These are phyloP conservation scores for Diglossa cyanea DNA, from an alignment of 2,797 vertebrate species.

Conservation along the genomic window DNA sequence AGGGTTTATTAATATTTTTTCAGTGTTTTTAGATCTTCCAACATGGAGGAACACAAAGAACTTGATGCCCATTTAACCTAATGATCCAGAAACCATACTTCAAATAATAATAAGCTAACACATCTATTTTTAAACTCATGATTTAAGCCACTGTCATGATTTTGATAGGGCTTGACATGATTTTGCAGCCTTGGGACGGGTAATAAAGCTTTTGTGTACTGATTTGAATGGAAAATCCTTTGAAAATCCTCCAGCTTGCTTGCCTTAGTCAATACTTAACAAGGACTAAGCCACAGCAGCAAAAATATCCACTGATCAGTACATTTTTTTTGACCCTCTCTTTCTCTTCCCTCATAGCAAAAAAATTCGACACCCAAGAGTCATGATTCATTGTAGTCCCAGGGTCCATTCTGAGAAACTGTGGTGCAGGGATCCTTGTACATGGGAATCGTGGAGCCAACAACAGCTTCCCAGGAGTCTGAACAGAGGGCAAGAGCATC, in stretches of 20 bases:
- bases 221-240: slow-evolving; percentile 50
- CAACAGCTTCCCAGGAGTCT: background rate
- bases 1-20: slow-evolving; percentile 22
- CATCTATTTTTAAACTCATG: slow-evolving; percentile 24
- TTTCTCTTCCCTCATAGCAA: background rate
- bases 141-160: slow-evolving; percentile 46
- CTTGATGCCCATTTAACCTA: slow-evolving; percentile 24
- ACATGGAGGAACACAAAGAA: background rate
- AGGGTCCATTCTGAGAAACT: background rate
- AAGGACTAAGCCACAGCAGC: background rate
- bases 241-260: slow-evolving; percentile 22
- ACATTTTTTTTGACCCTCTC: background rate
- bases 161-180: slow-evolving; percentile 23
- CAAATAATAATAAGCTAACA: slow-evolving; percentile 38
- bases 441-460: background rate
- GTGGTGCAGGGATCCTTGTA: background rate
- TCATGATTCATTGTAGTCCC: background rate
- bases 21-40: background rate
- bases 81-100: slow-evolving; percentile 28
- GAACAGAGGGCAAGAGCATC: background rate
- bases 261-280: slow-evolving; percentile 19
- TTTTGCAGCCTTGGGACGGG: background rate
- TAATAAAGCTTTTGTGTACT: slow-evolving; percentile 41
- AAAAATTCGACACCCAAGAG: background rate
- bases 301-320: background rate